Conservation (phyloP, 1,140 invertebrate species). For the Drosophila subpulchrella region DNA sequence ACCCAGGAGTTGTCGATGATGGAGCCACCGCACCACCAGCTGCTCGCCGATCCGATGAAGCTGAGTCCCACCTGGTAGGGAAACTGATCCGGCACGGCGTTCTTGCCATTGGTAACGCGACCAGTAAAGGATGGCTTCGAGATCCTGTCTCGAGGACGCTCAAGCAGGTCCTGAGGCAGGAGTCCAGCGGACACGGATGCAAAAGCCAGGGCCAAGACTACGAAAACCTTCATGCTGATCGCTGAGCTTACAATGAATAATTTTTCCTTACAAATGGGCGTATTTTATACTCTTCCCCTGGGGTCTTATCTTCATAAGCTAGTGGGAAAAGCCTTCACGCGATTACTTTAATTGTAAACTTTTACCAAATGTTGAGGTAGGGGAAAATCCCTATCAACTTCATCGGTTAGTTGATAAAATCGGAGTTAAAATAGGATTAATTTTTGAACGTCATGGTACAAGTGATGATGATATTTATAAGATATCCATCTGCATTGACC, state of each 20-base stretch:
- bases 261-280: conserved; percentile 10
- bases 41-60: conserved; percentile 68
- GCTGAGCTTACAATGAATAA: conserved; percentile 36
- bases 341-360: conserved; percentile 1
- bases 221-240: conserved; percentile 68
- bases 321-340: not conserved
- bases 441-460: no score
- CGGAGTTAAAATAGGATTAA: not conserved
- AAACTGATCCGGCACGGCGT: conserved; percentile 84
- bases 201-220: conserved; percentile 62
- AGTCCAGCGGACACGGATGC: conserved; percentile 67
- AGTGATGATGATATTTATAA: no score
- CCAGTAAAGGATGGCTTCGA: conserved; percentile 43
- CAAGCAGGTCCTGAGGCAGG: conserved; percentile 35
- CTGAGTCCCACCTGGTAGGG: conserved; percentile 85
- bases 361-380: not conserved
- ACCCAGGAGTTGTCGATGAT: conserved; percentile 85
- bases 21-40: conserved; percentile 86
- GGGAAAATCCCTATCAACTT: conserved; percentile 17
- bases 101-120: conserved; percentile 72
- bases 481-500: no score
- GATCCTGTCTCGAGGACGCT: conserved; percentile 53
- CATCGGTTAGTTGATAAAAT: not conserved
- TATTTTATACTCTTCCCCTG: conserved; percentile 19
- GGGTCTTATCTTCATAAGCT: not conserved